Evolutionary conservation across 2,888 invertebrate genomes (phyloP).

Genomic region (Dorcus parallelipipedus): DNA sequence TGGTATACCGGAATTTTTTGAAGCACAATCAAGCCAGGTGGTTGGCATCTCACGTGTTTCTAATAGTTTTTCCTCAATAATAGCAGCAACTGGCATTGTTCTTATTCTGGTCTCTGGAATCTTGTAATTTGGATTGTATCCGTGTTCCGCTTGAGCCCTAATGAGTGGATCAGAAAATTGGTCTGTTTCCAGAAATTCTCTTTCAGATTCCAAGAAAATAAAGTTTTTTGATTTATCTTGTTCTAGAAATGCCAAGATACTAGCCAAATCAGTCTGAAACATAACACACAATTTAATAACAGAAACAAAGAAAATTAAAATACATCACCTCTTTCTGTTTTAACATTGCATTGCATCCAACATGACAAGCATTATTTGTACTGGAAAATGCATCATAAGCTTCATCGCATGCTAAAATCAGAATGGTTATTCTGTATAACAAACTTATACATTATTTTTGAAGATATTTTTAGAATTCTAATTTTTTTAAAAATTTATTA

Average conservation of each 20-base stretch:
- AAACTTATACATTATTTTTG: neutral
- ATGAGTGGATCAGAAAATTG: conserved; percentile 42
- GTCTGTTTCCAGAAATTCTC: conserved; percentile 38
- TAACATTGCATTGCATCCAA: conserved; percentile 36
- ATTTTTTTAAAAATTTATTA: too few species aligned
- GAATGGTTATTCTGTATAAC: neutral
- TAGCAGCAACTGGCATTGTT: conserved; percentile 41
- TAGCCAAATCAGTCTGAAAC: conserved; percentile 17
- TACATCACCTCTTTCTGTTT: conserved; percentile 30
- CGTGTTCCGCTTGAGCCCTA: conserved; percentile 39
- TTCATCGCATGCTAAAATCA: conserved; percentile 34
- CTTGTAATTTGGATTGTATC: conserved; percentile 40
- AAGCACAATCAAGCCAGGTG: conserved; percentile 46
- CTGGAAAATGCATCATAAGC: conserved; percentile 25
- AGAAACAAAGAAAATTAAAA: neutral
- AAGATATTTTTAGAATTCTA: too few species aligned
- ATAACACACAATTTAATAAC: neutral
- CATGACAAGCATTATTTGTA: conserved; percentile 31
- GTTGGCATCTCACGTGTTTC: conserved; percentile 13
- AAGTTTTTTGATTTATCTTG: conserved; percentile 24
- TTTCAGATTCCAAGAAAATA: conserved; percentile 32
- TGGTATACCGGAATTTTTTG: conserved; percentile 52
- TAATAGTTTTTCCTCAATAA: conserved; percentile 16
- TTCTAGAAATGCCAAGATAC: conserved; percentile 21
- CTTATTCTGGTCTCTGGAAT: conserved; percentile 44